Base-by-base conservation (phyloP, 64 coral and sea anemone species). In the Pocillopora damicornis region DNA sequence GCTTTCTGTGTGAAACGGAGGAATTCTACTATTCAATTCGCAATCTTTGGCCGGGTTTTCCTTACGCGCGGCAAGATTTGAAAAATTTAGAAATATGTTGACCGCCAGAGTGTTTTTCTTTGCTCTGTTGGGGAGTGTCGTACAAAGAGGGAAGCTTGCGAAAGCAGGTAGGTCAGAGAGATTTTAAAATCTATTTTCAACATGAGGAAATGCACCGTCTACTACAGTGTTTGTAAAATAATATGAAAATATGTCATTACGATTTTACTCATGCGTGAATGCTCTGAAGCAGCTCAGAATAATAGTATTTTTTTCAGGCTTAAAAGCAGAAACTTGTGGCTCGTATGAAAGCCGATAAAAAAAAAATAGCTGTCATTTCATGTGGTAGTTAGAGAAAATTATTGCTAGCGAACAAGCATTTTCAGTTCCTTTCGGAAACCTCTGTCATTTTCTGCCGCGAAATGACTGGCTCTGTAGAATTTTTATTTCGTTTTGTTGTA, bases 41-140 rank as follows among this genome's bases (percentile, higher is more conserved):
- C 20, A 85, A 38, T 72, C 63, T 13, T 25, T 51, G 42, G 42
- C n/a, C 38, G 15, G 22, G 56, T 8, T 20, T 23, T 17, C 18
- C 65, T 68, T 11, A 23, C n/a, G 22, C 3, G 67, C n/a, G 65
- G 30, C 35, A 37, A 65, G 45, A 37, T 66, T 72, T 67, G 30
- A 85, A 67, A 83, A 69, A 83, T 63, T 20, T 2, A 17, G 42
- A 72, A 85, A 72, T 73, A 85, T 85, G 81, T 73, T 73, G 37
- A 13, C 17, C 14, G 65, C 37, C 57, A 42, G 9, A 42, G 8
- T 85, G 81, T 72, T 85, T 85, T n/a, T 56, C 22, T 13, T 67
- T 85, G 81, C 72, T 35, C 81, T 85, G 58, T 72, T 85, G 42
- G 36, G 81, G 38, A 85, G 65, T 65, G 13, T n/a, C 68, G 23